Percentiles rank a stretch among this genome's conserved stretches.
Evolutionary conservation across 2,113 vertebrate species (phyloP).

Genomic region (Crotalus helleri): DNA sequence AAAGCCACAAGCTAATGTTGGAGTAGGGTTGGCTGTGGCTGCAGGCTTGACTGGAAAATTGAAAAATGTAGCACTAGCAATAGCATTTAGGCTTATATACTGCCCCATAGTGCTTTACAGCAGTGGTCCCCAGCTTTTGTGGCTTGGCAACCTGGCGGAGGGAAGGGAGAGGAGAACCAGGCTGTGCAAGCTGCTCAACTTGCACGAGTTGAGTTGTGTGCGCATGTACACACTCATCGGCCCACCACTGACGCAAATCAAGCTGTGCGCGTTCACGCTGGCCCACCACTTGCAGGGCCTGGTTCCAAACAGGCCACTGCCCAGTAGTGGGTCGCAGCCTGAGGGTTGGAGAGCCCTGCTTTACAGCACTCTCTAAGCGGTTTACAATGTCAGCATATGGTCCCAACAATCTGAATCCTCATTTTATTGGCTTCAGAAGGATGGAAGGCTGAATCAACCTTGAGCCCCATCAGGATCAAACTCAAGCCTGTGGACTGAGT

Average conservation of each 20-base stretch:
- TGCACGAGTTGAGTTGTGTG: background rate
- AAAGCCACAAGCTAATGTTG: background rate
- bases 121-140: background rate
- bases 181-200: background rate
- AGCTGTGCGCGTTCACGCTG: background rate
- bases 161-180: background rate
- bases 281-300: too few species aligned
- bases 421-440: background rate
- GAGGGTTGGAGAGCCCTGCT: background rate
- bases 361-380: background rate
- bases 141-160: background rate
- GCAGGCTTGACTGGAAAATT: background rate
- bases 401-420: background rate
- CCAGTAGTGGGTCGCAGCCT: background rate
- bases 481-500: background rate
- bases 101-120: background rate
- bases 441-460: background rate
- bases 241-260: background rate
- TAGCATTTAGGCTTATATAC: background rate
- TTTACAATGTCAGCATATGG: background rate
- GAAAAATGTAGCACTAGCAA: background rate
- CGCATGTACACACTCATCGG: background rate
- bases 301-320: background rate
- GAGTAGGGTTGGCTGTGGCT: background rate
- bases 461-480: background rate